Conservation (phyloP, 2,113 vertebrate species). For the Sylvietta virens region DNA sequence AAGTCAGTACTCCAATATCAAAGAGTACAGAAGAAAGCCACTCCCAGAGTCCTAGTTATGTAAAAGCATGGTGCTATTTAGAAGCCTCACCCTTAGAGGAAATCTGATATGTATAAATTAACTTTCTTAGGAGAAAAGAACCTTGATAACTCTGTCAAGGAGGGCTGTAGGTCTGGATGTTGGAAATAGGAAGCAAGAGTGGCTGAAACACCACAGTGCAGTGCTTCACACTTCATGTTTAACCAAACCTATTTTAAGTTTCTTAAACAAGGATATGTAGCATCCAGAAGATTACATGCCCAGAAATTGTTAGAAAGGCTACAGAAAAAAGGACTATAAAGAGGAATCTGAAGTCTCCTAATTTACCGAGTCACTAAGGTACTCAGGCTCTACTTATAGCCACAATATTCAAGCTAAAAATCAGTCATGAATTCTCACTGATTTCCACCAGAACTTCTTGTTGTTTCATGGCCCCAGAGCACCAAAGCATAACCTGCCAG, state of each 20-base stretch:
- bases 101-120: slow-evolving; percentile 40
- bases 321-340: slow-evolving; percentile 25
- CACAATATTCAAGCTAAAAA: slow-evolving; percentile 40
- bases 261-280: slow-evolving; percentile 21
- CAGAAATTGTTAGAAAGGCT: slow-evolving; percentile 39
- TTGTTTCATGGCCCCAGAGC: not conserved
- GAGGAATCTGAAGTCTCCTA: not conserved
- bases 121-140: slow-evolving; percentile 41
- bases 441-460: slow-evolving; percentile 32
- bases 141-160: slow-evolving; percentile 17
- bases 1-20: not conserved
- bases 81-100: slow-evolving; percentile 25
- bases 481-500: slow-evolving; percentile 10
- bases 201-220: slow-evolving; percentile 16
- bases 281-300: slow-evolving; percentile 20
- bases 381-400: not conserved
- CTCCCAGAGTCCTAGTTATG: not conserved
- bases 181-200: slow-evolving; percentile 37
- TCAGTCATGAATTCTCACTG: slow-evolving; percentile 34
- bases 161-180: slow-evolving; percentile 42
- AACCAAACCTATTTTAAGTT: slow-evolving; percentile 56
- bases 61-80: slow-evolving; percentile 26
- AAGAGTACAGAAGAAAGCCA: not conserved
- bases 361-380: not conserved
- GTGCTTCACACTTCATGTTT: slow-evolving; percentile 49